Conservation (phyloP, 2,888 invertebrate genomes). For the Gryllus longicercus region DNA sequence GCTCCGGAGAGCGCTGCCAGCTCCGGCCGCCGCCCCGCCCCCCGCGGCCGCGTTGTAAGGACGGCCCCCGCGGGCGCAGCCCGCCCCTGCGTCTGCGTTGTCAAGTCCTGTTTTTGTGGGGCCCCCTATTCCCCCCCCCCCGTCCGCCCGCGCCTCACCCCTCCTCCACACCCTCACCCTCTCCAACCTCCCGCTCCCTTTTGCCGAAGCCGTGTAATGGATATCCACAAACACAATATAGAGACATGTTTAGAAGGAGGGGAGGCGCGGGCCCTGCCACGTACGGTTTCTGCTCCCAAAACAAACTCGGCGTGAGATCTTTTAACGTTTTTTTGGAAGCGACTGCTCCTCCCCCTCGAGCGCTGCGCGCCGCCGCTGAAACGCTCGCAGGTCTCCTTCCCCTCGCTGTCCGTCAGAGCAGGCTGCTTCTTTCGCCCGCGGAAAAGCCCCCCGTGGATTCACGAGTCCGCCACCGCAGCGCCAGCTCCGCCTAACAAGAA, state of each 20-base stretch:
- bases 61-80: not conserved
- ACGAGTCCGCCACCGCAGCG: too few relatives aligned
- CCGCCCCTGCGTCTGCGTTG: not conserved
- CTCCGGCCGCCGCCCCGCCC: not conserved
- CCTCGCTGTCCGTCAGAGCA: too few relatives aligned
- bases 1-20: not conserved
- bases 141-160: not conserved
- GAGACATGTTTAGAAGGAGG: constrained; percentile 1
- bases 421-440: too few relatives aligned
- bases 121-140: not conserved
- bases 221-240: constrained; percentile 17
- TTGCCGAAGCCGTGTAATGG: constrained; percentile 1
- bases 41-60: not conserved
- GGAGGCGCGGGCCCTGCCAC: not conserved
- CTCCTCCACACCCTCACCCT: not conserved
- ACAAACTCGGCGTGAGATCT: constrained; percentile 17
- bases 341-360: not conserved
- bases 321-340: not conserved
- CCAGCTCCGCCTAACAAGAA: too few relatives aligned
- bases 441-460: too few relatives aligned
- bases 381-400: too few relatives aligned
- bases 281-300: not conserved
- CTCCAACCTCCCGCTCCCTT: not conserved
- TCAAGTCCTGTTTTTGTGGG: not conserved
- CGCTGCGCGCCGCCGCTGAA: too few relatives aligned